Evolutionary conservation across 2,113 vertebrate species (phyloP), one percentile per base, ranked within the genome.

Genomic region (Platysternon megacephalum): DNA sequence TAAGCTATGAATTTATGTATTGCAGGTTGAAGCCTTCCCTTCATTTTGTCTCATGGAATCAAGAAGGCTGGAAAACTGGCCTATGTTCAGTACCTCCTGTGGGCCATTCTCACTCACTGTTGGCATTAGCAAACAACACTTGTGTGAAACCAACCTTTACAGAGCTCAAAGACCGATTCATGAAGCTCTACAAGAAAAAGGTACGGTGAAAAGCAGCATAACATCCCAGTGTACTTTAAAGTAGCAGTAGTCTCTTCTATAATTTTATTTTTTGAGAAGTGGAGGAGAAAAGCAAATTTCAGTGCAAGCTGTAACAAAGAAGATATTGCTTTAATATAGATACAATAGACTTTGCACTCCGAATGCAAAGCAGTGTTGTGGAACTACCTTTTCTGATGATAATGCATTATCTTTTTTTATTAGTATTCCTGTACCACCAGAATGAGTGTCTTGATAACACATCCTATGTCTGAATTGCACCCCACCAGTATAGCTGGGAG

Each of bases 31-130:
- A 98, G 89, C 98, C 99, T 84, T 98, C 98, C 26, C 98, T 99
- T 85, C 98, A 98, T 3, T 99, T 99, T 94, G 98, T 99, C 11
- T 99, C 98, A 4, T 99, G 99, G 99, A 99, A 99, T 97, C 99
- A 99, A 97, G 99, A 99, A 94, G 99, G 99, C 74, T 99, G 99
- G 99, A 99, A 99, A 97, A 99, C 99, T 0, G 98, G 99, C 79
- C 98, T 99, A 87, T 99, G 99, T 95, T 99, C 99, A 2, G 98
- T 99, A 16, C 99, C 99, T 82, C 99, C 99, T 0, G 99, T 99
- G 48, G 99, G 99, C 55, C 99, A 99, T 97, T 97, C 98, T 11
- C 99, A 99, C 97, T 99, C 99, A 1, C 97, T 99, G 80, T 93
- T 99, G 82, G 98, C 99, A 46, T 93, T 99, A 96, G 99, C 99